phyloP scores from a whole-genome alignment of 1,140 invertebrate genomes.

The Lamellibrachia luymesi region DNA sequence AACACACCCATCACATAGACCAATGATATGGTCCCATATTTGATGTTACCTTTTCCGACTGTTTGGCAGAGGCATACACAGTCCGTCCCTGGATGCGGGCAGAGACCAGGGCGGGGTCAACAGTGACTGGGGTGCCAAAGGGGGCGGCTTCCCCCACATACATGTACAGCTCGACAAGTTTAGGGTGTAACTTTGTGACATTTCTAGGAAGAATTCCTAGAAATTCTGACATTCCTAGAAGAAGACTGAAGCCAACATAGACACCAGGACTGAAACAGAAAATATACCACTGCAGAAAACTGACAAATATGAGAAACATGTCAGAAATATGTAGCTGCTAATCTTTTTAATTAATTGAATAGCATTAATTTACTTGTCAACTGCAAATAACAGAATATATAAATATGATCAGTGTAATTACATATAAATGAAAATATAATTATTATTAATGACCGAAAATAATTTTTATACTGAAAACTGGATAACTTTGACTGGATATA shows the following conservation, averaged over 20 bases:
- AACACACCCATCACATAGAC: neutral
- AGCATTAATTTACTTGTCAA: neutral
- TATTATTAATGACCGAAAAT: no score
- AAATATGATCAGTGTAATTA: no score
- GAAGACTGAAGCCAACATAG: conserved; percentile 41
- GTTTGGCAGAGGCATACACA: neutral
- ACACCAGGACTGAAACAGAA: conserved; percentile 40
- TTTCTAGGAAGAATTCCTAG: conserved; percentile 30
- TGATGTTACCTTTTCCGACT: conserved; percentile 14
- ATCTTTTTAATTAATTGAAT: neutral
- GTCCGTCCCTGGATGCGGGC: neutral
- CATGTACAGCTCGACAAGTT: conserved; percentile 15
- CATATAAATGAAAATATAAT: no score
- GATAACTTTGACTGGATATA: no score
- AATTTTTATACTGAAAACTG: no score
- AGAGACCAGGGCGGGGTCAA: neutral
- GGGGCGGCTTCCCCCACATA: conserved; percentile 17
- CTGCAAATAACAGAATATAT: no score
- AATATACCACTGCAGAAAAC: neutral
- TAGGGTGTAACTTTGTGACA: neutral
- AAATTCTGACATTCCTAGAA: conserved; percentile 42
- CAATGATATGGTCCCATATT: neutral
- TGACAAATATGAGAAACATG: neutral
- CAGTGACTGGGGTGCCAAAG: conserved; percentile 15
- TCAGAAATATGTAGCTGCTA: neutral